Percentiles rank a stretch among this genome's conserved stretches.
Conservation (phyloP, 2,888 invertebrate genomes). For the Encarsia formosa region DNA sequence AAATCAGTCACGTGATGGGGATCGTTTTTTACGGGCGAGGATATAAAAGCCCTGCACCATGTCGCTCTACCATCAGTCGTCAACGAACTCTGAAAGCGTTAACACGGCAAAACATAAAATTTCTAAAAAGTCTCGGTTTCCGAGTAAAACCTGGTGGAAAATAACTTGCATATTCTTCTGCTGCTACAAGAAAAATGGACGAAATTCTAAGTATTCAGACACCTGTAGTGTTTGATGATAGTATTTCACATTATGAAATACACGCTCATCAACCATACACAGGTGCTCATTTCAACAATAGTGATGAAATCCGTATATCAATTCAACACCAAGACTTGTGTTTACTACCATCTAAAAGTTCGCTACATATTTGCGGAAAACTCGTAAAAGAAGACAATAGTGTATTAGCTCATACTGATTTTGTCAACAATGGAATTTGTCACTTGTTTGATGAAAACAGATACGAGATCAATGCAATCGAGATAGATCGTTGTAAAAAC, state of each 20-base stretch:
- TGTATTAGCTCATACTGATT: conserved; percentile 7
- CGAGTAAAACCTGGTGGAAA: not conserved
- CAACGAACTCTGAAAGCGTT: not conserved
- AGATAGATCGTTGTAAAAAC: conserved; percentile 37
- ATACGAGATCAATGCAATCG: conserved; percentile 40
- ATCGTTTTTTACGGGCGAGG: not conserved
- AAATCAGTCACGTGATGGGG: too few species aligned
- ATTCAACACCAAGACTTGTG: conserved; percentile 19
- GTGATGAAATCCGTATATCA: conserved; percentile 26
- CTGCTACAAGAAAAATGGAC: not conserved
- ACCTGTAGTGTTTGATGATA: conserved; percentile 17
- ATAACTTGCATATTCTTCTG: not conserved
- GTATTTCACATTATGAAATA: conserved; percentile 19
- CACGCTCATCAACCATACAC: conserved; percentile 18
- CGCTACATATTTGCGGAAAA: not conserved
- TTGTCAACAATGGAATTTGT: conserved; percentile 34
- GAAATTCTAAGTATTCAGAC: not conserved
- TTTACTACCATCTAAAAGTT: conserved; percentile 21
- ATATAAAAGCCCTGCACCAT: not conserved
- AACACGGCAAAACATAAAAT: not conserved
- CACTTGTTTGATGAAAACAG: conserved; percentile 39
- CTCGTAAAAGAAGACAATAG: not conserved
- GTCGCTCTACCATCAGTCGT: not conserved
- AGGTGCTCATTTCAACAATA: conserved; percentile 14
- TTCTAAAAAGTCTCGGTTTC: not conserved